A percentile compares a stretch with the other conserved stretches of the same genome.
Evolutionary conservation across 2,113 vertebrate species (phyloP).

Genomic region (Alligator sinensis): DNA sequence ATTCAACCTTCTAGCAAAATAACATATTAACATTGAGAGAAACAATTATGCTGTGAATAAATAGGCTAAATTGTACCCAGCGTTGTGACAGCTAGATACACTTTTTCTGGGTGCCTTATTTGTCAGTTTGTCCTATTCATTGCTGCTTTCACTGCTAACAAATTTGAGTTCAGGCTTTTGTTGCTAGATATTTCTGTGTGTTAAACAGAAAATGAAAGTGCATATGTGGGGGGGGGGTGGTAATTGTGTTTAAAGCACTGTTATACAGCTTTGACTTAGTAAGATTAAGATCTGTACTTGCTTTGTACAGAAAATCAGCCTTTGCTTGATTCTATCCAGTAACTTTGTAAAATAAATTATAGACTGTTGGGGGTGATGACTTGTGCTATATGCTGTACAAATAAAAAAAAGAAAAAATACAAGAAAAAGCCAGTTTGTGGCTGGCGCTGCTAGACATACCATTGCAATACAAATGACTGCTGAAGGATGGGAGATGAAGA

Average conservation of each 20-base stretch:
- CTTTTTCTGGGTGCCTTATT: slow-evolving; percentile 1
- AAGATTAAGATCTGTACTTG: no score
- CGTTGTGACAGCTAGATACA: neutral
- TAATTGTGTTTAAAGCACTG: neutral
- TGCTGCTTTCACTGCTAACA: neutral
- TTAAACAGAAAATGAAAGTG: slow-evolving; percentile 11
- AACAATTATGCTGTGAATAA: neutral
- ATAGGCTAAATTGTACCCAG: neutral
- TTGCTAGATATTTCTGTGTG: slow-evolving; percentile 4
- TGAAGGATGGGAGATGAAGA: no score
- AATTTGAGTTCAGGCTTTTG: neutral
- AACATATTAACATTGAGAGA: neutral
- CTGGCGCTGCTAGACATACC: no score
- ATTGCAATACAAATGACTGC: neutral
- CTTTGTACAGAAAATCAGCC: neutral
- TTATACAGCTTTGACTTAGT: no score
- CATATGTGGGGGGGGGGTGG: no score
- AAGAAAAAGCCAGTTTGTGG: accelerated
- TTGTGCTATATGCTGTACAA: no score
- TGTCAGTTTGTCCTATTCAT: neutral
- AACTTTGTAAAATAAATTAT: neutral
- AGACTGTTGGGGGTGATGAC: neutral
- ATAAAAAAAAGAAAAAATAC: no score
- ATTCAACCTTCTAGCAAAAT: neutral
- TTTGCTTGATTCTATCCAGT: neutral